Conservation (phyloP, 2,797 vertebrate species). For the Pygocentrus nattereri region DNA sequence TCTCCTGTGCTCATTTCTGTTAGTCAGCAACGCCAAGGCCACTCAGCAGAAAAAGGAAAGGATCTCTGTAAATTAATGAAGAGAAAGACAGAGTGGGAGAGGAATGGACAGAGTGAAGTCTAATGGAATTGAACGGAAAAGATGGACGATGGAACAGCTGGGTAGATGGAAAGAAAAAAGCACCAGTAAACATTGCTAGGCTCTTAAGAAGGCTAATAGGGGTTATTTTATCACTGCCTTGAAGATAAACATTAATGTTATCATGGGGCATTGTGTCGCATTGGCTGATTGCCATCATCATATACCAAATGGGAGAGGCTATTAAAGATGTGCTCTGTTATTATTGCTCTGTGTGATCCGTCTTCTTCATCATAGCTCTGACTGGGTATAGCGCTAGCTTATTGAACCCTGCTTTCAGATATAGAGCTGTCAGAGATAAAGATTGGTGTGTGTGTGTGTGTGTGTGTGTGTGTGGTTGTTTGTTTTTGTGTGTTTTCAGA, state of each 20-base stretch:
- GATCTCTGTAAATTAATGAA: slow-evolving; percentile 42
- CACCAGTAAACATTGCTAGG: slow-evolving; percentile 16
- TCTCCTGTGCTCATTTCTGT: slow-evolving; percentile 34
- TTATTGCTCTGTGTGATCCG: background rate
- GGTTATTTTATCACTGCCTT: slow-evolving; percentile 15
- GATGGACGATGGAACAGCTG: slow-evolving; percentile 34
- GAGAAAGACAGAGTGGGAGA: slow-evolving; percentile 30
- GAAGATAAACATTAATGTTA: slow-evolving; percentile 41
- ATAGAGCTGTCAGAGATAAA: slow-evolving; percentile 1
- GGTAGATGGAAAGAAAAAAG: slow-evolving; percentile 24
- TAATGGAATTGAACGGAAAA: slow-evolving; percentile 36
- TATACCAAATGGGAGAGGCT: slow-evolving; percentile 27
- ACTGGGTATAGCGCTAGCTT: background rate
- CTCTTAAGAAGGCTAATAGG: slow-evolving; percentile 14
- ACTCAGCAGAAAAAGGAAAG: slow-evolving; percentile 47
- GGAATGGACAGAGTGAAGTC: slow-evolving; percentile 32
- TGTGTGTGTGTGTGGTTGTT: slow-evolving; percentile 19
- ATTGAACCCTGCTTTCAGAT: background rate
- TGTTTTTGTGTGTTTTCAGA: background rate
- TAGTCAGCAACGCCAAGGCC: slow-evolving; percentile 57
- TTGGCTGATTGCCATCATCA: slow-evolving; percentile 35
- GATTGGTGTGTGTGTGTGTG: slow-evolving; percentile 20
- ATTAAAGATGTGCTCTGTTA: slow-evolving; percentile 35
- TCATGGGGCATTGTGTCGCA: slow-evolving; percentile 17
- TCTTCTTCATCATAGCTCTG: background rate